Evolutionary conservation across 2,797 vertebrate species (phyloP).

Genomic region (Myotis planiceps): DNA sequence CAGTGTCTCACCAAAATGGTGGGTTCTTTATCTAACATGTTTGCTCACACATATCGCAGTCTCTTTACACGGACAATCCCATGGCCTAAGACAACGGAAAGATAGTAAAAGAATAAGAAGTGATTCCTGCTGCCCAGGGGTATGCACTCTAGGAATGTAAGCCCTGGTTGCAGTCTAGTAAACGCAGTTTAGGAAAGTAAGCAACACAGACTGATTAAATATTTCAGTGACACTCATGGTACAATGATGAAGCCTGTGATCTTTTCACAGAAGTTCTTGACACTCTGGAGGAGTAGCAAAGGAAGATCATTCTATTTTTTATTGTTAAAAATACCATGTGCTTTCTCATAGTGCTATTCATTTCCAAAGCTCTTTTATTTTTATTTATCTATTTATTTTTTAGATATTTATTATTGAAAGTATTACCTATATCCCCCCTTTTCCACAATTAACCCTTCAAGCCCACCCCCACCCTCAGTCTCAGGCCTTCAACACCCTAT

Average conservation of each 20-base stretch:
- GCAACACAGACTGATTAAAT: not conserved
- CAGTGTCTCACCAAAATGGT: not conserved
- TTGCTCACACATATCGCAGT: not conserved
- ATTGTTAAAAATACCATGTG: constrained; percentile 61
- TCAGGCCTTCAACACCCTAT: no score
- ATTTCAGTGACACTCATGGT: no score
- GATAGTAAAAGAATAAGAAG: not conserved
- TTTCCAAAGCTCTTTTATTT: constrained; percentile 5
- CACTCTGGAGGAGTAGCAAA: constrained; percentile 67
- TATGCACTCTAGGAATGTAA: not conserved
- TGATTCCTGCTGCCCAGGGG: not conserved
- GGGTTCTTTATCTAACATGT: not conserved
- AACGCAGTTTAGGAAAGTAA: not conserved
- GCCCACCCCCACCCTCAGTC: no score
- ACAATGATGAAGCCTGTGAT: constrained; percentile 54
- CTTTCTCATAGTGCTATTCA: constrained; percentile 31
- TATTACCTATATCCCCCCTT: no score
- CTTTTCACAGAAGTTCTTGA: constrained; percentile 64
- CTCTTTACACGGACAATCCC: not conserved
- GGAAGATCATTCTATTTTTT: constrained; percentile 60
- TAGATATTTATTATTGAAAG: no score
- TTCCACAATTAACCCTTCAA: no score
- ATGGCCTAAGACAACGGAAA: not conserved
- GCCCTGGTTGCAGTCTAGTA: not conserved
- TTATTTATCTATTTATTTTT: no score